Conservation (phyloP, 2,113 vertebrate species). For the Dolichallabes microphthalmus region DNA sequence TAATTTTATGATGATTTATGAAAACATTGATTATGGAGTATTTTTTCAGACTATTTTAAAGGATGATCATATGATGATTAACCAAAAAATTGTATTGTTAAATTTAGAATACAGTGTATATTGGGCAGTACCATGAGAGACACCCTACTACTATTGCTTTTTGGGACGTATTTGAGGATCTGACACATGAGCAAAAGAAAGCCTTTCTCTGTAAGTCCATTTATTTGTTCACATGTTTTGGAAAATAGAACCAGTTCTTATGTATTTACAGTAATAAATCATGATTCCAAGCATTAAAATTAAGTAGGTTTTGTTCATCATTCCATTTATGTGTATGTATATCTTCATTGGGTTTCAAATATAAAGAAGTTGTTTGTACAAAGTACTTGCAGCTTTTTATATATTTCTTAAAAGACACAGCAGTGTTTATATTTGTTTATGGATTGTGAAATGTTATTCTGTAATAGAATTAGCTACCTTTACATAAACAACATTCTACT, state of each 20-base stretch:
- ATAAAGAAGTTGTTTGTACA: background rate
- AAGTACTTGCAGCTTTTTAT: background rate
- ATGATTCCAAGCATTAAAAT: background rate
- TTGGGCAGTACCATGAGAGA: constrained; percentile 61
- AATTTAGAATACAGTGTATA: constrained; percentile 76
- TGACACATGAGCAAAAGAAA: constrained; percentile 76
- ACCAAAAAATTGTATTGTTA: constrained; percentile 15
- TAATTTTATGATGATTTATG: background rate
- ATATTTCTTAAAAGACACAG: background rate
- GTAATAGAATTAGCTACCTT: background rate
- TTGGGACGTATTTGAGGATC: constrained; percentile 80
- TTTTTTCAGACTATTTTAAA: background rate
- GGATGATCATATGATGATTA: background rate
- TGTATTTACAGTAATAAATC: background rate
- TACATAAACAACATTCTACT: too few species aligned
- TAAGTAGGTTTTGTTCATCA: background rate
- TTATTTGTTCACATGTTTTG: background rate
- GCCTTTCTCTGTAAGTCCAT: constrained; percentile 76
- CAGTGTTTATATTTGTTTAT: background rate
- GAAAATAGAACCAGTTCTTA: background rate
- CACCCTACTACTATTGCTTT: constrained; percentile 77
- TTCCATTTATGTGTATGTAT: background rate
- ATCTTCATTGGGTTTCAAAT: background rate
- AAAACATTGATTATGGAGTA: background rate
- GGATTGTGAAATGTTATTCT: background rate